Evolutionary conservation across 1,140 invertebrate species (phyloP).

Genomic region (Apolygus lucorum): DNA sequence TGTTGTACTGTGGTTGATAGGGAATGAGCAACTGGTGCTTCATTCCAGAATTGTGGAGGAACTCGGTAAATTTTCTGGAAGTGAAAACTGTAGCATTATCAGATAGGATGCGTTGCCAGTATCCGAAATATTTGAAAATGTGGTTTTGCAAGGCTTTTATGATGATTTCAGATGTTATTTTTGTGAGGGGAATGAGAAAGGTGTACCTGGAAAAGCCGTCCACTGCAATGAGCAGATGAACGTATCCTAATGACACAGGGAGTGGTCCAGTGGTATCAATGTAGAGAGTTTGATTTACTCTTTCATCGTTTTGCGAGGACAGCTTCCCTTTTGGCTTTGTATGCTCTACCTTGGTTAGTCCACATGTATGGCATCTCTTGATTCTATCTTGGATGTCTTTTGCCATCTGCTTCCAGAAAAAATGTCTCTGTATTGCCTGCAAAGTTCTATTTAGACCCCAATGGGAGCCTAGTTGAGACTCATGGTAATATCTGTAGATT

Average conservation of each 20-base stretch:
- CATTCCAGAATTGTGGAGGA: not conserved
- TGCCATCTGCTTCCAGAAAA: not conserved
- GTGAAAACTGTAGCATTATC: not conserved
- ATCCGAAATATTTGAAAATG: not conserved
- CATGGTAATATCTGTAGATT: not conserved
- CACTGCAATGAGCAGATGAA: not conserved
- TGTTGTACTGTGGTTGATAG: not conserved
- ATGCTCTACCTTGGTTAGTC: not conserved
- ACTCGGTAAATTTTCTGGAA: no score
- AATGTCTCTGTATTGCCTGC: not conserved
- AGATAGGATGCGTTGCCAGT: not conserved
- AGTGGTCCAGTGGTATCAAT: not conserved
- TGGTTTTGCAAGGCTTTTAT: not conserved
- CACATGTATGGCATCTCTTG: not conserved
- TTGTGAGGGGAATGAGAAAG: not conserved
- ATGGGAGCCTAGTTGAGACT: not conserved
- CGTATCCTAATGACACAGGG: not conserved
- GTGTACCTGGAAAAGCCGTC: not conserved
- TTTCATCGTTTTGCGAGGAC: not conserved
- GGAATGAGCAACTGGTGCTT: not conserved
- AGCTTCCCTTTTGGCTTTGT: not conserved
- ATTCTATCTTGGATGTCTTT: no score
- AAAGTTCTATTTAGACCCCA: not conserved
- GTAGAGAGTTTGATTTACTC: not conserved
- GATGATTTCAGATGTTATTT: not conserved